Base-by-base conservation (phyloP, 2,888 invertebrate species). In the Tenthredo notha region DNA sequence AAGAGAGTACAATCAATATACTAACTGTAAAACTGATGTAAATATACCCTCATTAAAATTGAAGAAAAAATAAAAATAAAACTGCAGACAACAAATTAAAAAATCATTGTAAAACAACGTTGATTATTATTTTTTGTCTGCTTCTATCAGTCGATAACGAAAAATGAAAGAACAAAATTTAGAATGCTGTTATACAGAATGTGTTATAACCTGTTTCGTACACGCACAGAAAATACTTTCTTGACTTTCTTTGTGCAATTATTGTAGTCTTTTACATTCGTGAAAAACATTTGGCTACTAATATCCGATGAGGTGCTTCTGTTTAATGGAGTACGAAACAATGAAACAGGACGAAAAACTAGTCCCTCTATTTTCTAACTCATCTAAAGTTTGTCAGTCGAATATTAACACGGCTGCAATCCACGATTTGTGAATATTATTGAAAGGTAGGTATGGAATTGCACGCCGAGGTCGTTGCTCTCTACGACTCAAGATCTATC, bases 391-490 rank as follows among this genome's bases (percentile, higher is more conserved):
- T 54, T n/a, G 54, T 54, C n/a, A 7, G 54, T 54, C n/a, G 2
- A 25, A 61, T 25, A 61, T 25, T 10, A 10, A 61, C 10, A 5
- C 61, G 61, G 3, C 61, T 61, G 61, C 18, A 70, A 5, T 18
- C 7, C 10, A 40, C 9, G 37, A 72, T 37, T 72, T n/a, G 70
- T 72, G 33, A 72, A 72, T 72, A 40, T 61, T 77, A 54, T 29
- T 54, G 54, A 80, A 80, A 80, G 40, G 33, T 47, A 47, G 12
- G 47, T 18, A n/a, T 21, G 15, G 40, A 18, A 58, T 61, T 80
- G 65, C 40, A 65, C 15, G 61, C 25, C 5, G 67, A 80, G 80
- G 80, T 80, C 80, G 43, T 80, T 80, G 61, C 40, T 80, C 80
- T 61, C 80, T 10, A 43, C n/a, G 33, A 58, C 61, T 65, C n/a